phyloP scores from a whole-genome alignment of 92 coral and sea anemone species.

The Epizoanthus illoricatus region DNA sequence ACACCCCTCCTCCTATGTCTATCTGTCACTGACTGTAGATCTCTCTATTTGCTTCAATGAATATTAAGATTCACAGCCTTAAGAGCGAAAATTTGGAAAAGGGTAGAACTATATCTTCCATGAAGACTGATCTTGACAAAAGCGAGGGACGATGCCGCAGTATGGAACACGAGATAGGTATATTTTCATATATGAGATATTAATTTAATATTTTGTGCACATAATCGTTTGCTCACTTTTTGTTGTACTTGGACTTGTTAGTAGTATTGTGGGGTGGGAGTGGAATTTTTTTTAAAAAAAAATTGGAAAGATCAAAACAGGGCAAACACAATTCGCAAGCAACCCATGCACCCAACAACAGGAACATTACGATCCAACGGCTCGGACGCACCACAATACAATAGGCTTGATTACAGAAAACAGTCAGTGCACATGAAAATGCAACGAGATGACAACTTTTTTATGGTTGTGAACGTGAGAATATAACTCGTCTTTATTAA shows the following conservation, averaged over 20 bases:
- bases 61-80: conserved; percentile 63
- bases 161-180: conserved; percentile 83
- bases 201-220: not conserved
- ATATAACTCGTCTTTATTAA: too few relatives aligned
- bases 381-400: too few relatives aligned
- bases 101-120: conserved; percentile 59
- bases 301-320: not conserved
- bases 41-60: not conserved
- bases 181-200: not conserved
- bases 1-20: too few relatives aligned
- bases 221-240: not conserved
- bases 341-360: too few relatives aligned
- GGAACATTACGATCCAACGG: too few relatives aligned
- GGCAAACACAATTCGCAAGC: too few relatives aligned
- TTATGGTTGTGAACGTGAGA: too few relatives aligned
- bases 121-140: conserved; percentile 63
- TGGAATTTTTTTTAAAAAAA: not conserved
- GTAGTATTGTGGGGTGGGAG: not conserved
- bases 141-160: conserved; percentile 66
- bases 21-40: not conserved
- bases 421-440: too few relatives aligned
- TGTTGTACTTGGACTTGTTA: not conserved
- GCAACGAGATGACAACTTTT: too few relatives aligned
- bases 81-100: conserved; percentile 67
- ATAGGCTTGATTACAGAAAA: too few relatives aligned